Evolutionary conservation across 2,888 invertebrate genomes (phyloP).

Genomic region (Phymatocera aterrima): DNA sequence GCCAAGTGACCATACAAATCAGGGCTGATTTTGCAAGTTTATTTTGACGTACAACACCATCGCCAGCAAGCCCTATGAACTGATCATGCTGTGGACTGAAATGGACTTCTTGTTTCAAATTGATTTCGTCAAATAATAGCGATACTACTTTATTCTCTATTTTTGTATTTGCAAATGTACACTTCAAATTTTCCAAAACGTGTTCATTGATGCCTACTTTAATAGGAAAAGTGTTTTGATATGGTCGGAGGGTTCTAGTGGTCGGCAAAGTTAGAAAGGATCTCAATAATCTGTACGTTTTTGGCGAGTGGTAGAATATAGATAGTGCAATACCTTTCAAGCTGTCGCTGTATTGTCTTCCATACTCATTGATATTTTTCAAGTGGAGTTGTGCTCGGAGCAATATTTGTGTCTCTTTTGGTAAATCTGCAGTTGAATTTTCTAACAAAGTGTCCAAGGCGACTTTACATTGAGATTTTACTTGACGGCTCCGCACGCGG

Average conservation of each 20-base stretch:
- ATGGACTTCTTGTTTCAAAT: background rate
- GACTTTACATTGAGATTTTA: background rate
- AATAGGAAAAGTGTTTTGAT: constrained; percentile 4
- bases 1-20: background rate
- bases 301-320: background rate
- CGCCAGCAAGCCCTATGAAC: constrained; percentile 9
- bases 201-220: background rate
- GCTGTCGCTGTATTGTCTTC: background rate
- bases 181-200: background rate
- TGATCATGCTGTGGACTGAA: background rate
- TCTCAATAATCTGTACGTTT: constrained; percentile 5
- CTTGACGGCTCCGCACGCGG: background rate
- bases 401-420: constrained; percentile 10
- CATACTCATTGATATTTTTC: background rate
- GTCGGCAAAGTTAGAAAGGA: constrained; percentile 1
- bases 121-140: constrained; percentile 1
- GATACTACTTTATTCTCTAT: background rate
- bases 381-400: constrained; percentile 4
- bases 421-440: background rate
- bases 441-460: background rate
- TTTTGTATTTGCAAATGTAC: background rate
- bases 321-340: constrained; percentile 12
- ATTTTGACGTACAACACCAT: background rate
- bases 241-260: background rate
- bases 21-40: no score